A percentile compares a stretch with the other conserved stretches of the same genome.
Evolutionary conservation across 2,113 vertebrate genomes (phyloP).

Genomic region (Alces alces): DNA sequence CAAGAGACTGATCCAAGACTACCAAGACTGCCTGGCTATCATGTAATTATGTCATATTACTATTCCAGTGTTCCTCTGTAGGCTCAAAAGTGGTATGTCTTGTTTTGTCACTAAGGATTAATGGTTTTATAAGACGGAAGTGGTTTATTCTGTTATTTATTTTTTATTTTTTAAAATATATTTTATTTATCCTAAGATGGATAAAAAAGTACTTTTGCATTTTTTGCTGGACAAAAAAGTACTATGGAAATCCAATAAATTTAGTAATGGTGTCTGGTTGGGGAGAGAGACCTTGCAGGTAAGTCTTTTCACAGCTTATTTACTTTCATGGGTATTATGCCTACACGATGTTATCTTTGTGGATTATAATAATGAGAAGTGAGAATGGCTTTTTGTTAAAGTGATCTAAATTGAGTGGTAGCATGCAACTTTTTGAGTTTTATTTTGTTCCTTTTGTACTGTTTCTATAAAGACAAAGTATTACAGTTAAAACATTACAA

Average conservation of each 20-base stretch:
- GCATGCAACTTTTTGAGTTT: constrained; percentile 5
- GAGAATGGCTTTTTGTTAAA: background rate
- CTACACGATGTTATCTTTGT: background rate
- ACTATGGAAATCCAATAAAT: background rate
- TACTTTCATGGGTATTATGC: background rate
- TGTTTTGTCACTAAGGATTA: constrained; percentile 28
- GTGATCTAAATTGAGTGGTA: background rate
- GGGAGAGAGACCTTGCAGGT: background rate
- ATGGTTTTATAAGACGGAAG: background rate
- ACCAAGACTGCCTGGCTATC: background rate
- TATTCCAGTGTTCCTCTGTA: constrained; percentile 10
- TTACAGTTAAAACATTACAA: background rate
- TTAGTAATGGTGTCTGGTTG: background rate
- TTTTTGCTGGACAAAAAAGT: background rate
- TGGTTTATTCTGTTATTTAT: background rate
- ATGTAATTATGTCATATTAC: background rate
- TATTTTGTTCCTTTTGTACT: background rate
- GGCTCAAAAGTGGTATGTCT: background rate
- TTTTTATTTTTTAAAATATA: background rate
- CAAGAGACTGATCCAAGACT: background rate
- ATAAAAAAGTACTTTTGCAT: background rate
- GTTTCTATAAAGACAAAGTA: background rate
- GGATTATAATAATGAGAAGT: background rate
- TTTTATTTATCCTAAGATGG: background rate
- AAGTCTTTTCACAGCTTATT: constrained; percentile 21